Evolutionary conservation across 2,888 invertebrate species (phyloP), one percentile per base, ranked within the genome.

Genomic region (Cryptophagus acutangulus): DNA sequence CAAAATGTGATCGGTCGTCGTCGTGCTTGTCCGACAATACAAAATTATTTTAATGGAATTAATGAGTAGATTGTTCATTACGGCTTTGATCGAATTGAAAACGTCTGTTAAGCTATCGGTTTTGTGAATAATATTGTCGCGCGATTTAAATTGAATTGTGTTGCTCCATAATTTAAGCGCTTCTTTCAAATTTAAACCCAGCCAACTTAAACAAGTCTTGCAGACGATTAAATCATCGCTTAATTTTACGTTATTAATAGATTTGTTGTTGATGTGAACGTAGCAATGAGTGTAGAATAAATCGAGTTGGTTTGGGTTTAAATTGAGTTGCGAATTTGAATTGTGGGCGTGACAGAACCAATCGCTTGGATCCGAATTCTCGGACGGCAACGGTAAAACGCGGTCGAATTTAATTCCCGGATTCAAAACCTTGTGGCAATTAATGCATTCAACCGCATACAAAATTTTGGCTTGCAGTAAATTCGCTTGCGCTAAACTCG

Each of bases 261-360:
- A 56, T 8, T 50, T 28, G 34, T 43, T 45, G 37, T 53, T 50
- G 31, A 67, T 41, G 45, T 77, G 68, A 51, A 78, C 74, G 59
- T 71, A 78, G 48, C 75, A 77, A 10, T 73, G 63, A 31, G 76
- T 69, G 57, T 78, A 79, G 20, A 81, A 72, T 53, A 78, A 73
- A 64, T 82, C 81, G 17, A 56, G 61, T 44, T 66, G 63, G 44
- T 73, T 74, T 12, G 76, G 76, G 44, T 72, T 71, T 10, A 77
- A 54, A 25, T 40, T 28, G 12, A 43, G 55, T 20, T 47, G 33
- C 16, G 46, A 40, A 13, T 51, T 45, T 25, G 50, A 20, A 2
- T 63, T 63, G 15, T 69, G 66, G 30, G 71, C 71, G 48, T 82
- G 81, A 54, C 82, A 83, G 60, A 81, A 83, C 78, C 80, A 82